Conservation (phyloP, 2,797 vertebrate species). For the Threskiornis aethiopicus region DNA sequence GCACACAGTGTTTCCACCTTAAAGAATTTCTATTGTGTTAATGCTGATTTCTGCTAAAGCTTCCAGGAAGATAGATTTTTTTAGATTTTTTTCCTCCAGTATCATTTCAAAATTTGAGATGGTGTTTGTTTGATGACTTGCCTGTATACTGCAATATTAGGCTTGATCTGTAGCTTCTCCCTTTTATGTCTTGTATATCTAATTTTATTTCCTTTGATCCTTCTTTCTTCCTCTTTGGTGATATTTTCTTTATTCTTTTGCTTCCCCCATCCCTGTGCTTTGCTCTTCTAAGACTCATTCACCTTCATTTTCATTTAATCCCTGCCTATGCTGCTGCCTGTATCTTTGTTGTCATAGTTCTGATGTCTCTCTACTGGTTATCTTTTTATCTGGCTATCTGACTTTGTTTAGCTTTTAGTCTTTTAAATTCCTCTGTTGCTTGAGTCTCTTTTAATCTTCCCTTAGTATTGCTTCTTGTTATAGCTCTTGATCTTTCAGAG, state of each 20-base stretch:
- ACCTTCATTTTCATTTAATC: slow-evolving; percentile 52
- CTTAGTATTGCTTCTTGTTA: slow-evolving; percentile 3
- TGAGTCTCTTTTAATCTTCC: slow-evolving; percentile 57
- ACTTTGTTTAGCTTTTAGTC: slow-evolving; percentile 55
- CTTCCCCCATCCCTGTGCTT: not conserved
- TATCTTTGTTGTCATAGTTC: slow-evolving; percentile 50
- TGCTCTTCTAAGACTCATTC: slow-evolving; percentile 3
- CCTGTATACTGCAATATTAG: not conserved
- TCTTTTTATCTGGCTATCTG: slow-evolving; percentile 50
- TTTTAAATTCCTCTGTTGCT: slow-evolving; percentile 40
- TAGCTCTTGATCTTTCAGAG: slow-evolving; percentile 51
- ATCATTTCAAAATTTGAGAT: not conserved
- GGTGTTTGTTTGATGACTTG: not conserved
- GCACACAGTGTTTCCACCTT: not conserved
- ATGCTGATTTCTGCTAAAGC: not conserved
- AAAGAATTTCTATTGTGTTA: not conserved
- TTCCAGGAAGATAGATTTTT: not conserved
- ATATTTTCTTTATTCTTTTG: slow-evolving; percentile 32
- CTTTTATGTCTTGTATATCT: slow-evolving; percentile 4
- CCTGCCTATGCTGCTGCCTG: not conserved
- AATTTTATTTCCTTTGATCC: slow-evolving; percentile 53
- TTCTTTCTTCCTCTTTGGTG: slow-evolving; percentile 8
- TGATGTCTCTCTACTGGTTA: slow-evolving; percentile 19
- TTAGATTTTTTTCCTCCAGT: not conserved
- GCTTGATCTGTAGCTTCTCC: slow-evolving; percentile 1